Evolutionary conservation across 53 echinoderm and acorn worm species (phyloP).

Genomic region (Luidia sarsii): DNA sequence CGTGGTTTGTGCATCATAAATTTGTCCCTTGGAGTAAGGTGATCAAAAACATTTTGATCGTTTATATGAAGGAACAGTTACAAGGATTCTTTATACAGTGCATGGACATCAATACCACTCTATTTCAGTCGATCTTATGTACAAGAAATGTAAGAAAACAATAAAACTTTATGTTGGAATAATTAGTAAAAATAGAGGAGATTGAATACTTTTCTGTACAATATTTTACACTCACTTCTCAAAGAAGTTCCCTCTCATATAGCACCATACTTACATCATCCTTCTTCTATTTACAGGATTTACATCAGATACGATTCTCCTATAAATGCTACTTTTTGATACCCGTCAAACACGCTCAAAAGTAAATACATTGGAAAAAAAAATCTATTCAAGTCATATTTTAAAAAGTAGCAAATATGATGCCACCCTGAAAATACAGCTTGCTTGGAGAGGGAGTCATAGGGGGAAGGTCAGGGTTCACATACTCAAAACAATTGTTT

Average conservation of each 20-base stretch:
- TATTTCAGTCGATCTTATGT: conserved; percentile 45
- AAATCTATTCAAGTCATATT: background rate
- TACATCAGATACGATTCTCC: conserved; percentile 11
- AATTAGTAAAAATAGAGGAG: conserved; percentile 54
- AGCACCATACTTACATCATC: conserved; percentile 46
- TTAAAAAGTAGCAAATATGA: no score
- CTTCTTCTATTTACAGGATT: conserved; percentile 39
- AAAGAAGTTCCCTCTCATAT: conserved; percentile 34
- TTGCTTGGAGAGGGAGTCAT: no score
- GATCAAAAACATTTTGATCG: no score
- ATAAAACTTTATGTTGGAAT: conserved; percentile 31
- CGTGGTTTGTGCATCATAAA: no score
- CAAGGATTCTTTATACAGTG: background rate
- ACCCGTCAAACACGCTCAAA: conserved; percentile 40
- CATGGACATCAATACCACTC: conserved; percentile 12
- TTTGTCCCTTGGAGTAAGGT: no score
- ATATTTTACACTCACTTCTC: conserved; percentile 18
- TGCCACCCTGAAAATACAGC: no score
- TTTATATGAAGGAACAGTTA: no score
- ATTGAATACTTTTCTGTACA: conserved; percentile 27
- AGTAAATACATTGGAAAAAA: background rate
- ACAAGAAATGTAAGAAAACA: conserved; percentile 25
- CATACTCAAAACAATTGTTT: no score
- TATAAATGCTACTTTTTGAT: conserved; percentile 14
- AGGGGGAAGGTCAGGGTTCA: no score